Evolutionary conservation across 2,113 vertebrate genomes (phyloP).

Genomic region (Gymnarchus niloticus): DNA sequence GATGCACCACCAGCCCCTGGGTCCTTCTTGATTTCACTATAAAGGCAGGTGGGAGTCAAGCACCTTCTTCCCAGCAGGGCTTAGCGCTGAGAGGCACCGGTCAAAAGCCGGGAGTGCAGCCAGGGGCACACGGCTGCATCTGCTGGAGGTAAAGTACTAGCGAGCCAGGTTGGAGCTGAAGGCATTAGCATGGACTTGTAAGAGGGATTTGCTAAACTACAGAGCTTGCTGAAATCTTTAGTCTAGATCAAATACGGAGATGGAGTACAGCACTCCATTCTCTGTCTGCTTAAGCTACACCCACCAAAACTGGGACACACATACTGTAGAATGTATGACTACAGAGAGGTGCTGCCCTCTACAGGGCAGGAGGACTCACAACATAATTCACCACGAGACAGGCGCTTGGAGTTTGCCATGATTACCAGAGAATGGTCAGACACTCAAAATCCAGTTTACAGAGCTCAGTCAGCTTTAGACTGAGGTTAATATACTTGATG

Average conservation of each 20-base stretch:
- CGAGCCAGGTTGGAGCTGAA: background rate
- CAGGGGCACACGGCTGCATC: background rate
- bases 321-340: too few species aligned
- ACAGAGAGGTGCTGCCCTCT: background rate
- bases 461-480: too few species aligned
- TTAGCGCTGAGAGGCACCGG: background rate
- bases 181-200: too few species aligned
- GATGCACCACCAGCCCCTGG: background rate
- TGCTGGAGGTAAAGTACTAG: background rate
- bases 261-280: background rate
- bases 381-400: too few species aligned
- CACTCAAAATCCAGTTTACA: constrained; percentile 4
- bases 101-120: background rate
- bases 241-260: background rate
- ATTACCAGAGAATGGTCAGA: background rate
- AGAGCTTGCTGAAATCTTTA: background rate
- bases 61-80: background rate
- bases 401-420: background rate
- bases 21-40: background rate
- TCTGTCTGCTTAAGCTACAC: background rate
- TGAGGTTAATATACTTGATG: background rate
- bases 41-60: too few species aligned
- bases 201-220: background rate
- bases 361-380: background rate
- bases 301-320: background rate